phyloP scores from a whole-genome alignment of 2,113 vertebrate species.

The Phycodurus eques region DNA sequence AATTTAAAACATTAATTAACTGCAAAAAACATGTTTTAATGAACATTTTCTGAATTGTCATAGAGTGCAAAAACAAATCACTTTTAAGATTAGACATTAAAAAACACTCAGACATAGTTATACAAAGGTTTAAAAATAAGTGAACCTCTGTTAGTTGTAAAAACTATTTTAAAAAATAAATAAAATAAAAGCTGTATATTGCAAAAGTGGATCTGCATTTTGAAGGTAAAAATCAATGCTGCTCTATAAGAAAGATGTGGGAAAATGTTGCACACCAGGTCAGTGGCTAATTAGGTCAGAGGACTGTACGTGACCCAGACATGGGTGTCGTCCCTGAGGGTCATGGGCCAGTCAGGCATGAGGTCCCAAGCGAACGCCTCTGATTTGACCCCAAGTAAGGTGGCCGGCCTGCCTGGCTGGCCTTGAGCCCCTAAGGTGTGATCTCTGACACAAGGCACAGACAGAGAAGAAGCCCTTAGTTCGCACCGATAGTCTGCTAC shows the following conservation, averaged over 20 bases:
- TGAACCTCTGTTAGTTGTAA: not conserved
- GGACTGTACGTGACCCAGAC: constrained; percentile 78
- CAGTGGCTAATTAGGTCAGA: constrained; percentile 71
- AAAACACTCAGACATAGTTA: not conserved
- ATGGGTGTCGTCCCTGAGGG: constrained; percentile 79
- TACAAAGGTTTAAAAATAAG: not conserved
- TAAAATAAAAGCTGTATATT: not conserved
- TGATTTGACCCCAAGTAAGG: constrained; percentile 68
- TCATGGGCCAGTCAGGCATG: constrained; percentile 87
- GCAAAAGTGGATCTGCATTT: constrained; percentile 6
- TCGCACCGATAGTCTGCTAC: not conserved
- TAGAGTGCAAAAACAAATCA: not conserved
- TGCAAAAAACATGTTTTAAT: not conserved
- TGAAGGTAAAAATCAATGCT: constrained; percentile 43
- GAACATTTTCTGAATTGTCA: not conserved
- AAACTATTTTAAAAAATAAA: not conserved
- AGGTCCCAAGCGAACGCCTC: constrained; percentile 73
- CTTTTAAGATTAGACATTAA: not conserved
- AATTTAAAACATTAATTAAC: not conserved
- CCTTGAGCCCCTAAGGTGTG: constrained; percentile 35
- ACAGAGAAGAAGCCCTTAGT: not conserved
- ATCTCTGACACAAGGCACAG: not conserved
- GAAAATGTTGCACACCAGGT: constrained; percentile 73
- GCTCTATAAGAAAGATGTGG: constrained; percentile 32
- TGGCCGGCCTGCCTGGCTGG: constrained; percentile 48